These are phyloP conservation scores for Achroia grisella DNA, from an alignment of 1,140 invertebrate species.

Conservation along the genomic window DNA sequence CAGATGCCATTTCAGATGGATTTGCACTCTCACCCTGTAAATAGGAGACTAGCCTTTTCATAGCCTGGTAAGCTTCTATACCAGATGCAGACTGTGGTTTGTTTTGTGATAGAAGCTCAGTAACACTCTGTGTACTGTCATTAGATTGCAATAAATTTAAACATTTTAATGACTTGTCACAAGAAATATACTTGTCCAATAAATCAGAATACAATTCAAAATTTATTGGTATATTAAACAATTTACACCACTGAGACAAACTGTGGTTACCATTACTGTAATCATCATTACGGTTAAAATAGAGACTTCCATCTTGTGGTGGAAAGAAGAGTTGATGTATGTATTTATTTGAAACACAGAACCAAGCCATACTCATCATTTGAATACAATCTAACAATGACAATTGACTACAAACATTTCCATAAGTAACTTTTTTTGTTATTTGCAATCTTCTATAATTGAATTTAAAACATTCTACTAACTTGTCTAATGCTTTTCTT, in stretches of 20 bases:
- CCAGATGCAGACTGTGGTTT: conserved; percentile 11
- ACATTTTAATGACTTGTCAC: conserved; percentile 18
- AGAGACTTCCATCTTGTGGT: conserved; percentile 15
- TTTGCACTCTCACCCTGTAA: conserved; percentile 19
- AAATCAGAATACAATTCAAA: conserved; percentile 8
- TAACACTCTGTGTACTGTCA: conserved; percentile 9
- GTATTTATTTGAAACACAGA: conserved; percentile 16
- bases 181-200: conserved; percentile 22
- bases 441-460: conserved; percentile 27
- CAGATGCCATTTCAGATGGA: conserved; percentile 11
- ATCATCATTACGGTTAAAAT: conserved; percentile 15
- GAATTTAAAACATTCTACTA: conserved; percentile 21
- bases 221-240: conserved; percentile 16
- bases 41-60: conserved; percentile 23
- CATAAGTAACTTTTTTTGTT: conserved; percentile 11
- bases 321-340: conserved; percentile 15
- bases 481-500: conserved; percentile 14
- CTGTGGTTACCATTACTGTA: conserved; percentile 13
- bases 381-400: conserved; percentile 19
- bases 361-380: conserved; percentile 20
- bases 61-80: conserved; percentile 22
- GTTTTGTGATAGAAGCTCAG: conserved; percentile 13
- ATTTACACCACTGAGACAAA: conserved; percentile 22
- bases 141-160: conserved; percentile 5
- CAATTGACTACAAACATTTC: conserved; percentile 10